A percentile compares a stretch with the other conserved stretches of the same genome.
Evolutionary conservation across 2,797 vertebrate species (phyloP).

Genomic region (Acanthurus lineatus): DNA sequence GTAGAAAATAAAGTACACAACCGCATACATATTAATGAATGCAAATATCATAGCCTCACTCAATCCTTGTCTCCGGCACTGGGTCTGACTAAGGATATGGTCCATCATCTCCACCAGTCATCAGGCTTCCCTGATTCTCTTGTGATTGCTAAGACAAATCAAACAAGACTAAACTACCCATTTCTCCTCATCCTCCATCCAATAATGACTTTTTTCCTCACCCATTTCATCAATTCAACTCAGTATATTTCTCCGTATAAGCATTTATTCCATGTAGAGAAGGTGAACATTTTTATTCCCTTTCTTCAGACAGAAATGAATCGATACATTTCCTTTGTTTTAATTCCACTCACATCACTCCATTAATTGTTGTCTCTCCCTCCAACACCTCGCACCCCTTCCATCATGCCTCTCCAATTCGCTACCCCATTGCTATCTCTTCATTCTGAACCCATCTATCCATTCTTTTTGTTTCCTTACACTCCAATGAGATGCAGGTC

Average conservation of each 20-base stretch:
- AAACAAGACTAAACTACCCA: conserved; percentile 53
- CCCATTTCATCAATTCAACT: conserved; percentile 56
- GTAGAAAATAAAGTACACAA: conserved; percentile 74
- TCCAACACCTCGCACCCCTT: conserved; percentile 63
- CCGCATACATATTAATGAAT: conserved; percentile 82
- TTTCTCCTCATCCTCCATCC: conserved; percentile 46
- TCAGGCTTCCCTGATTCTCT: conserved; percentile 43
- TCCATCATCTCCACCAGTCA: conserved; percentile 71
- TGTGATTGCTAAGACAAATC: conserved; percentile 62
- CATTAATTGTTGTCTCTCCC: conserved; percentile 84
- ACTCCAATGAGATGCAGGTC: conserved; percentile 86
- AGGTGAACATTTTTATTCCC: conserved; percentile 63
- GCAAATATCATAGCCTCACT: conserved; percentile 72
- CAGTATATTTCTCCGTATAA: conserved; percentile 48
- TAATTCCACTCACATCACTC: conserved; percentile 85
- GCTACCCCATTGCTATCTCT: conserved; percentile 70
- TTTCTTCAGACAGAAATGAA: conserved; percentile 69
- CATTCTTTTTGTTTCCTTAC: conserved; percentile 79
- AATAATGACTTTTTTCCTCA: conserved; percentile 33
- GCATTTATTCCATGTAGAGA: conserved; percentile 42
- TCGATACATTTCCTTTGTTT: conserved; percentile 78
- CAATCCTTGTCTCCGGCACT: conserved; percentile 67
- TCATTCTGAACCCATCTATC: conserved; percentile 81
- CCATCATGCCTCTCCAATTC: conserved; percentile 75
- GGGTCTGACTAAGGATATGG: conserved; percentile 66